phyloP scores from a whole-genome alignment of 2,797 vertebrate genomes.

The Crypturellus tataupa region DNA sequence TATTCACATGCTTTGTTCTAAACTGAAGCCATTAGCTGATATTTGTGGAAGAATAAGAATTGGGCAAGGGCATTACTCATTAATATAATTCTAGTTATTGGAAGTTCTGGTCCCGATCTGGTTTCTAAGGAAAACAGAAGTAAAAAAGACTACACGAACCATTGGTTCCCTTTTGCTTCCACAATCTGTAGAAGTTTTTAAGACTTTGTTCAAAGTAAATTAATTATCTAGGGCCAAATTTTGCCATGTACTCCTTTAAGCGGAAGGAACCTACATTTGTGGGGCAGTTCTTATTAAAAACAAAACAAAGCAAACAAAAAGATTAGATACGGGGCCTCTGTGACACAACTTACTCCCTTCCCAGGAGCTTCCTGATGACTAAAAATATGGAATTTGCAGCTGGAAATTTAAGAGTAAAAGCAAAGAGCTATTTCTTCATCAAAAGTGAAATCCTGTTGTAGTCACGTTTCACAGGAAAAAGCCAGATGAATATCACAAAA shows the following conservation, averaged over 20 bases:
- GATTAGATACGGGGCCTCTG: not conserved
- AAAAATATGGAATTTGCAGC: slow-evolving; percentile 28
- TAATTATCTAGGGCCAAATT: not conserved
- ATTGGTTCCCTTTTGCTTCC: not conserved
- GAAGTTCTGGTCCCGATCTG: not conserved
- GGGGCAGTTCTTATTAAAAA: not conserved
- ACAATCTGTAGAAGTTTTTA: not conserved
- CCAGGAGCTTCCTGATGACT: not conserved
- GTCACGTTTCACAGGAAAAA: not conserved
- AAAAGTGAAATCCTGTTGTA: slow-evolving; percentile 36
- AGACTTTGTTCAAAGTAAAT: not conserved
- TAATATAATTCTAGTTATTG: not conserved
- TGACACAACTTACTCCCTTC: not conserved
- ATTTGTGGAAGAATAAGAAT: not conserved
- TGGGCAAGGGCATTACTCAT: not conserved
- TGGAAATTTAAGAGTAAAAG: slow-evolving; percentile 13
- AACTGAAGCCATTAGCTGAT: not conserved
- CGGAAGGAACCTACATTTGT: not conserved
- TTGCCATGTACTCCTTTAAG: not conserved
- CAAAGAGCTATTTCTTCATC: slow-evolving; percentile 17
- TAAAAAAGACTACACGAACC: not conserved
- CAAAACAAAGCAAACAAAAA: not conserved
- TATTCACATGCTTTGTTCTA: not conserved
- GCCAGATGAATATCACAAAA: not conserved
- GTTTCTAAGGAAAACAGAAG: not conserved